phyloP scores from a whole-genome alignment of 2,113 vertebrate genomes.

The Erythrocercus mccallii region DNA sequence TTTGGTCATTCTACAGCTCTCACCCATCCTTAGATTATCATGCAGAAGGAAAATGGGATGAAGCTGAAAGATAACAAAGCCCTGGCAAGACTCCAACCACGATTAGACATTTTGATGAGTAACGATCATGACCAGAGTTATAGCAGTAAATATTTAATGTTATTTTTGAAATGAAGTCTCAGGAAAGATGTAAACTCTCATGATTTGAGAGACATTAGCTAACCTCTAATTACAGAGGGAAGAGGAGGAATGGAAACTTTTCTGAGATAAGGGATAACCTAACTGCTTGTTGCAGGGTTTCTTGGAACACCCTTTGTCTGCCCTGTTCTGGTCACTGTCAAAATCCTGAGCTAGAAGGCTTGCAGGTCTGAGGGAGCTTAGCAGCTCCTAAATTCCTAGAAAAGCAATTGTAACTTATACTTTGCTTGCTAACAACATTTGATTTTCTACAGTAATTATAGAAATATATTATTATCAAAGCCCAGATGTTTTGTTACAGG shows the following conservation, averaged over 20 bases:
- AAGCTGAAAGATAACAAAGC: slow-evolving; percentile 7
- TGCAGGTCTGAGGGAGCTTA: neutral
- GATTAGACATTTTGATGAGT: neutral
- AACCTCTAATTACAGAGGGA: slow-evolving; percentile 5
- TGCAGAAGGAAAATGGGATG: neutral
- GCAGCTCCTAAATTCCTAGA: slow-evolving; percentile 2
- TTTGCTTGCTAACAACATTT: neutral
- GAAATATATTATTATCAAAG: slow-evolving; percentile 1
- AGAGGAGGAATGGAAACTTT: slow-evolving; percentile 38
- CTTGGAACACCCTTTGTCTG: neutral
- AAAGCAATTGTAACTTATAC: neutral
- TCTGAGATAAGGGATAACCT: slow-evolving; percentile 26
- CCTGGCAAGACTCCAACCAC: neutral
- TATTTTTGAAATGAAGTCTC: slow-evolving; percentile 30
- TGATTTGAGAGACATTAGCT: slow-evolving; percentile 4
- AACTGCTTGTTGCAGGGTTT: slow-evolving; percentile 10
- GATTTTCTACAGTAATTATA: neutral
- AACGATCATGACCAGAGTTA: neutral
- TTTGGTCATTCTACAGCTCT: neutral
- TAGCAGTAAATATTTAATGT: slow-evolving; percentile 31
- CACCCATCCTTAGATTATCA: neutral
- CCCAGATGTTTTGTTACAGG: neutral
- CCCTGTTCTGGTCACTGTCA: slow-evolving; percentile 15
- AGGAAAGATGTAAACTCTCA: slow-evolving; percentile 7
- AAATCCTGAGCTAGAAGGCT: neutral